These are phyloP conservation scores for Hypercompe scribonia DNA, from an alignment of 2,888 invertebrate species.

Conservation along the genomic window DNA sequence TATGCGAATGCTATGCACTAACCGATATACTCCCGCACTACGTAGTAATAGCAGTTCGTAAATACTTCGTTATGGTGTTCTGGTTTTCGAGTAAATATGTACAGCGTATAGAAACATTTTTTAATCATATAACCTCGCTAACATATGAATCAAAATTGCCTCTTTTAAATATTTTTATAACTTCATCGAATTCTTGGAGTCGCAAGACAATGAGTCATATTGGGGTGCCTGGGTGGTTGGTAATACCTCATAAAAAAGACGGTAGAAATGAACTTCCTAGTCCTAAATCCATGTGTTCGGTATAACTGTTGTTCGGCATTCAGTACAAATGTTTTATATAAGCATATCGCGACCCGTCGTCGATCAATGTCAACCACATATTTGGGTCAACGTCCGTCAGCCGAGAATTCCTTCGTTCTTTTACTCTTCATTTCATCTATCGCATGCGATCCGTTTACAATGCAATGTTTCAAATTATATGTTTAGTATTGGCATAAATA, in stretches of 20 bases:
- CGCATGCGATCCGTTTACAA: conserved; percentile 58
- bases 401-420: conserved; percentile 77
- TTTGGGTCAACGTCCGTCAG: conserved; percentile 84
- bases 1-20: conserved; percentile 75
- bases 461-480: conserved; percentile 49
- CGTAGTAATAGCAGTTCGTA: conserved; percentile 66
- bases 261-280: conserved; percentile 80
- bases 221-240: conserved; percentile 67
- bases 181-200: conserved; percentile 30
- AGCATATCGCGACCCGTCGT: conserved; percentile 79
- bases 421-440: conserved; percentile 77
- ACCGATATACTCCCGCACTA: conserved; percentile 70
- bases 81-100: neutral
- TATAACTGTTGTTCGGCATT: conserved; percentile 42
- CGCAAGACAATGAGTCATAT: conserved; percentile 66
- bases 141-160: conserved; percentile 14
- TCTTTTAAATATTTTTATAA: conserved; percentile 17
- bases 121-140: conserved; percentile 12
- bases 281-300: conserved; percentile 69
- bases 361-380: conserved; percentile 86
- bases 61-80: conserved; percentile 59
- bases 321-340: conserved; percentile 73
- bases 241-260: conserved; percentile 71
- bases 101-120: neutral
- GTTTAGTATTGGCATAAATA: neutral